A percentile compares a stretch with the other conserved stretches of the same genome.
These are phyloP conservation scores for Gymnorhina tibicen DNA, from an alignment of 2,113 vertebrate species.

Conservation along the genomic window DNA sequence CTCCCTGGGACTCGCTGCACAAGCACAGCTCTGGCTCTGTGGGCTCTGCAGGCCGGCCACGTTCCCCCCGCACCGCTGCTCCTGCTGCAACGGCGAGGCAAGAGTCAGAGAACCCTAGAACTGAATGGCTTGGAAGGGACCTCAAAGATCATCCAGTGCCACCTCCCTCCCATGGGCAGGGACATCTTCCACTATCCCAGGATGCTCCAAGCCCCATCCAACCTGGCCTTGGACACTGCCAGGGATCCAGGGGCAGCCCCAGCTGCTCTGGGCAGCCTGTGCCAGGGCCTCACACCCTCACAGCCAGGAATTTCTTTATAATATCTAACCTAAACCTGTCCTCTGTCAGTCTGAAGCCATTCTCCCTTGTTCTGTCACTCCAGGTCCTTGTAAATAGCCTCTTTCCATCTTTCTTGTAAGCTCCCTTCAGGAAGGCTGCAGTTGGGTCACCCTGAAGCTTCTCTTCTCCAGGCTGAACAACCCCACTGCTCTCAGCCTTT, in stretches of 20 bases:
- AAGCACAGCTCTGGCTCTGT: neutral
- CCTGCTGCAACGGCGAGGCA: accelerated
- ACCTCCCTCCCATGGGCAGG: neutral
- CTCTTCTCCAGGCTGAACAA: neutral
- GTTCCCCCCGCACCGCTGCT: neutral
- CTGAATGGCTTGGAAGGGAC: neutral
- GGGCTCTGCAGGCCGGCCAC: accelerated
- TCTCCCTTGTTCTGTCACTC: neutral
- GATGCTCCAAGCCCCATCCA: accelerated
- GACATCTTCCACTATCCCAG: neutral
- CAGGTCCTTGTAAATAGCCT: neutral
- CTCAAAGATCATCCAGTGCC: neutral
- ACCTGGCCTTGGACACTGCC: too few species aligned
- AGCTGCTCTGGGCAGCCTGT: neutral
- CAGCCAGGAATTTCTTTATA: neutral
- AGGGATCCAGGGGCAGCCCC: neutral
- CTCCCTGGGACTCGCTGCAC: accelerated
- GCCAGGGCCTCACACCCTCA: neutral
- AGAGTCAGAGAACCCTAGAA: neutral
- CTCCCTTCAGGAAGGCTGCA: neutral
- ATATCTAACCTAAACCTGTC: neutral
- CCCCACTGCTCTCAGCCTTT: neutral
- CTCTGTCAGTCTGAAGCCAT: neutral
- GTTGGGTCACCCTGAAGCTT: neutral
- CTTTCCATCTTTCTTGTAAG: neutral